These are phyloP conservation scores for Dendrocincla tyrannina DNA, from an alignment of 2,797 vertebrate species.

Conservation along the genomic window DNA sequence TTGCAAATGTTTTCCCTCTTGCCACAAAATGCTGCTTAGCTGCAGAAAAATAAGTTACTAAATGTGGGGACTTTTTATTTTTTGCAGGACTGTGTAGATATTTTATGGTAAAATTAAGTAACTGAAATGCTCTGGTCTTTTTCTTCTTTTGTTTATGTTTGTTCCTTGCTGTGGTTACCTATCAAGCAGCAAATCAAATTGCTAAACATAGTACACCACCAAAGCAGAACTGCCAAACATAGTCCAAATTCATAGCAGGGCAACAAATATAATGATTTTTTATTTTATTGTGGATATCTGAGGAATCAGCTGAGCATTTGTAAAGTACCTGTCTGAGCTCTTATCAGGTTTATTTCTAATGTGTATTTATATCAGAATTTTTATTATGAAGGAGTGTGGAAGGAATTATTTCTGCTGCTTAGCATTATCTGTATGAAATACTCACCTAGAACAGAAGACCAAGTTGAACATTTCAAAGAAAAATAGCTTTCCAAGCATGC, in stretches of 20 bases:
- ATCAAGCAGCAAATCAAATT: neutral
- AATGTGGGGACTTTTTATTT: neutral
- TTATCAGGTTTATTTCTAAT: neutral
- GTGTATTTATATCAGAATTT: neutral
- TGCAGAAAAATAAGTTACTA: neutral
- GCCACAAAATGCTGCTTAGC: neutral
- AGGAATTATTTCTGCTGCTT: slow-evolving; percentile 7
- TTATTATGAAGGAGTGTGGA: neutral
- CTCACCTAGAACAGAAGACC: neutral
- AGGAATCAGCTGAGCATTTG: neutral
- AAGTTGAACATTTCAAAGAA: slow-evolving; percentile 29
- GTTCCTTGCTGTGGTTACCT: neutral
- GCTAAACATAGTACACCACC: neutral
- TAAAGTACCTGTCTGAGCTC: neutral
- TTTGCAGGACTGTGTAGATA: neutral
- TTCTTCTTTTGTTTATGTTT: neutral
- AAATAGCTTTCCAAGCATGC: slow-evolving; percentile 13
- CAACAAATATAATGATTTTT: neutral
- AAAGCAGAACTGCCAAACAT: neutral
- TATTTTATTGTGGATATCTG: neutral
- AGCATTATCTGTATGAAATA: neutral
- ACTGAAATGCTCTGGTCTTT: neutral
- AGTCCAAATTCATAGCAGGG: neutral
- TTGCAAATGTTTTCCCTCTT: neutral
- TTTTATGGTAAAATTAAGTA: neutral